phyloP scores from a whole-genome alignment of 2,888 invertebrate genomes.

The Gryllus longicercus region DNA sequence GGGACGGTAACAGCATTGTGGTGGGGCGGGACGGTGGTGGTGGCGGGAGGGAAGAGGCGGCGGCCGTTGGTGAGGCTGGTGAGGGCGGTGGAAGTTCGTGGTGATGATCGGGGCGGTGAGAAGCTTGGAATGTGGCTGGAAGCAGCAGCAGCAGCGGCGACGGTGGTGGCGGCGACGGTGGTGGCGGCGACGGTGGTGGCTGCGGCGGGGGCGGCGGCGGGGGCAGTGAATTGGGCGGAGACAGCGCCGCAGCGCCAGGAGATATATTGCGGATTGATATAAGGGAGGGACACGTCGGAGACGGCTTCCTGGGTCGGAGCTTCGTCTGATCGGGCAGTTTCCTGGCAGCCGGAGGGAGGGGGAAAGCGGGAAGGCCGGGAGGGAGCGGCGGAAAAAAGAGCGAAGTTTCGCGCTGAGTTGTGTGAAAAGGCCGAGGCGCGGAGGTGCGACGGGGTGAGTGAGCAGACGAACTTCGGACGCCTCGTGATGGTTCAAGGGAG shows the following conservation, averaged over 20 bases:
- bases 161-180: too few species aligned
- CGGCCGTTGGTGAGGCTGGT: too few species aligned
- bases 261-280: slow-evolving; percentile 38
- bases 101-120: too few species aligned
- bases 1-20: too few species aligned
- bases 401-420: not conserved
- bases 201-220: too few species aligned
- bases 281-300: slow-evolving; percentile 35
- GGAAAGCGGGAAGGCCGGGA: not conserved
- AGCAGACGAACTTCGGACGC: not conserved
- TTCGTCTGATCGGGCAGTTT: not conserved
- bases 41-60: too few species aligned
- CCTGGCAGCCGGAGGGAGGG: not conserved
- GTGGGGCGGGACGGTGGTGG: too few species aligned
- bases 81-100: too few species aligned
- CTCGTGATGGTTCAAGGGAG: not conserved
- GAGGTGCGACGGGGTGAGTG: not conserved
- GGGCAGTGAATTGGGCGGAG: too few species aligned
- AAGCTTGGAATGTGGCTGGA: too few species aligned
- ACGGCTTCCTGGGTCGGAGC: slow-evolving; percentile 24
- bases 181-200: too few species aligned
- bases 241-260: not conserved
- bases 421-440: not conserved
- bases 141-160: too few species aligned
- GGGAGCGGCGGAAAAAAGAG: not conserved